A percentile compares a stretch with the other conserved stretches of the same genome.
Evolutionary conservation across 2,888 invertebrate genomes (phyloP).

Genomic region (Drosophila greeni): DNA sequence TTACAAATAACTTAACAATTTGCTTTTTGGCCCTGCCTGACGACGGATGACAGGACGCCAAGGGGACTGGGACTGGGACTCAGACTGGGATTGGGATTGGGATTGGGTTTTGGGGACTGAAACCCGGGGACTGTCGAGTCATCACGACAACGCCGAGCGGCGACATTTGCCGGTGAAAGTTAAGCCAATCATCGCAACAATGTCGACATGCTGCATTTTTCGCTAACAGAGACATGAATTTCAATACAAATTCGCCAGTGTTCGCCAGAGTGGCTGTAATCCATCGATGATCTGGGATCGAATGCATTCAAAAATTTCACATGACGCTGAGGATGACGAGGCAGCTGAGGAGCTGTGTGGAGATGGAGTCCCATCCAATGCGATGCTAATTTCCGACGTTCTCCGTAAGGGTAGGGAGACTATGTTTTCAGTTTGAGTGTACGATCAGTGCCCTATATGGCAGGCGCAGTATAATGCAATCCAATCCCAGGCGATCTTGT

Average conservation of each 20-base stretch:
- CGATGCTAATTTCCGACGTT: slow-evolving; percentile 63
- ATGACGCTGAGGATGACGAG: slow-evolving; percentile 33
- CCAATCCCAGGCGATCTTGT: slow-evolving; percentile 10
- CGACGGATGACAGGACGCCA: slow-evolving; percentile 6
- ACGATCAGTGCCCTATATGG: slow-evolving; percentile 53
- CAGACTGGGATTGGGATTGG: neutral
- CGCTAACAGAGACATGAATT: slow-evolving; percentile 72
- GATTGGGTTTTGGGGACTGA: neutral
- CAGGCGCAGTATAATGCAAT: slow-evolving; percentile 31
- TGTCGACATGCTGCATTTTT: slow-evolving; percentile 47
- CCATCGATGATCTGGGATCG: slow-evolving; percentile 39
- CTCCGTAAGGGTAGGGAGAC: slow-evolving; percentile 33
- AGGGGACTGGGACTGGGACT: neutral
- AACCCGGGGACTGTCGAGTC: slow-evolving; percentile 46
- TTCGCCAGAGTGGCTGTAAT: slow-evolving; percentile 25
- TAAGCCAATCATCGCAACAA: slow-evolving; percentile 68
- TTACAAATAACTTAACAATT: slow-evolving; percentile 74
- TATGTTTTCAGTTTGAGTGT: neutral
- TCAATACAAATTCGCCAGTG: slow-evolving; percentile 54
- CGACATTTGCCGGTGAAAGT: slow-evolving; percentile 65
- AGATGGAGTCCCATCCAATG: slow-evolving; percentile 1
- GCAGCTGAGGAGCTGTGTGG: slow-evolving; percentile 13
- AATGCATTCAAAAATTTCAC: slow-evolving; percentile 51
- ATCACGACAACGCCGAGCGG: slow-evolving; percentile 60
- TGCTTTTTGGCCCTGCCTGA: slow-evolving; percentile 63